These are phyloP conservation scores for Herminia tarsipennalis DNA, from an alignment of 2,888 invertebrate species.

Conservation along the genomic window DNA sequence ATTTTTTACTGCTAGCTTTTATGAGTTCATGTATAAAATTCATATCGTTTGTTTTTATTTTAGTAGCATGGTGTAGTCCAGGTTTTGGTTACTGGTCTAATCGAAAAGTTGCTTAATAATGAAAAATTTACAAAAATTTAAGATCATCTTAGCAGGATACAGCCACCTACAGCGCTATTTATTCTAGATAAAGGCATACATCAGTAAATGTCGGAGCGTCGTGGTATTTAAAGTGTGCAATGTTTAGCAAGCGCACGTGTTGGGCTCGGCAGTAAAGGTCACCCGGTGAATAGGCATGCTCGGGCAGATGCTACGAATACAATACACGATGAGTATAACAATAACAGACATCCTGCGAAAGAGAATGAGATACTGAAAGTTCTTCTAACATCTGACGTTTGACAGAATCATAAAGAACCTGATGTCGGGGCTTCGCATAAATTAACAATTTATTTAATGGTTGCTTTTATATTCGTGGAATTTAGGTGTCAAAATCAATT, in stretches of 20 bases:
- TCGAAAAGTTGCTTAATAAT: no score
- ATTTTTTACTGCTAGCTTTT: slow-evolving; percentile 2
- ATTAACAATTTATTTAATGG: no score
- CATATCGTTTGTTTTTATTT: background rate
- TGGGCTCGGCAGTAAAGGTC: slow-evolving; percentile 67
- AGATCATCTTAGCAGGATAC: no score
- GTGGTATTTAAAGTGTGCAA: slow-evolving; percentile 51
- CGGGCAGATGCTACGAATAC: slow-evolving; percentile 69
- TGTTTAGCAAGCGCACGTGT: slow-evolving; percentile 68
- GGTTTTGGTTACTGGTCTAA: no score
- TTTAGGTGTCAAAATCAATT: no score
- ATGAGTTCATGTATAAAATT: slow-evolving; percentile 4
- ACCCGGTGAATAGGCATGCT: slow-evolving; percentile 66
- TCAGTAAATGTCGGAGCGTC: slow-evolving; percentile 50
- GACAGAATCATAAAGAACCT: no score
- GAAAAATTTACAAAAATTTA: background rate
- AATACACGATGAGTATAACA: slow-evolving; percentile 59
- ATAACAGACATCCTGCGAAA: slow-evolving; percentile 40
- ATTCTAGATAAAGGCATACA: slow-evolving; percentile 26
- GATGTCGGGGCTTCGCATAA: no score
- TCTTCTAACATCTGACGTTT: no score
- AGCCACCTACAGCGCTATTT: no score
- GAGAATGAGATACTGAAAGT: slow-evolving; percentile 17
- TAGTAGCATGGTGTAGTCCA: no score
- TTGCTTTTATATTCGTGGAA: no score